A percentile compares a stretch with the other conserved stretches of the same genome.
These are phyloP conservation scores for Phataginus tricuspis DNA, from an alignment of 2,797 vertebrate genomes.

Conservation along the genomic window DNA sequence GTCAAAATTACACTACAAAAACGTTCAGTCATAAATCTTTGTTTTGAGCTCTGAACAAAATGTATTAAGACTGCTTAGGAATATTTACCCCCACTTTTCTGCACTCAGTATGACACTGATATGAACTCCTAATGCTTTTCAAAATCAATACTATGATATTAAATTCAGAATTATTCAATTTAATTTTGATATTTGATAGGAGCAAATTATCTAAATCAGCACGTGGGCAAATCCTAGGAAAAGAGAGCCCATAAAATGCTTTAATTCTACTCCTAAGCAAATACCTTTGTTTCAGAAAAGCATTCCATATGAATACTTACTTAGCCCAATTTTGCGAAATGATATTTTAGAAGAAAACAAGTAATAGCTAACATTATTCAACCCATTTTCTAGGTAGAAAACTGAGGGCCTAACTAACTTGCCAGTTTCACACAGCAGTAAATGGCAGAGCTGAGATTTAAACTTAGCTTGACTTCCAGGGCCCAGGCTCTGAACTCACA, in stretches of 20 bases:
- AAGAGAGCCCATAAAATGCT: neutral
- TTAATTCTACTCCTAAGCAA: neutral
- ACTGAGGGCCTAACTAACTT: neutral
- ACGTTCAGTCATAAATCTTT: neutral
- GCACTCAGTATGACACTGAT: neutral
- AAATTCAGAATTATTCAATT: neutral
- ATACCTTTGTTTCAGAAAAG: conserved; percentile 20
- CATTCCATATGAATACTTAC: neutral
- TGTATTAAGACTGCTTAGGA: neutral
- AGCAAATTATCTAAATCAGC: conserved; percentile 21
- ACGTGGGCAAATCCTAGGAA: conserved; percentile 1
- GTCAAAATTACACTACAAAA: neutral
- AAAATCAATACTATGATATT: neutral
- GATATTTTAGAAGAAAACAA: conserved; percentile 41
- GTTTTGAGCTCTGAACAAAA: conserved; percentile 31
- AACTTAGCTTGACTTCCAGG: neutral
- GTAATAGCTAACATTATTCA: neutral
- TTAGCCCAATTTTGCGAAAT: conserved; percentile 38
- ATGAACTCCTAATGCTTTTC: neutral
- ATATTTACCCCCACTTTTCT: neutral
- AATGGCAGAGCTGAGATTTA: neutral
- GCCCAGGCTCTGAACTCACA: neutral
- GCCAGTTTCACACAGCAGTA: neutral
- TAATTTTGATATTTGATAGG: neutral
- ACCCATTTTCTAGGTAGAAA: neutral